These are phyloP conservation scores for Rousettus madagascariensis DNA, from an alignment of 2,797 vertebrate species.

Conservation along the genomic window DNA sequence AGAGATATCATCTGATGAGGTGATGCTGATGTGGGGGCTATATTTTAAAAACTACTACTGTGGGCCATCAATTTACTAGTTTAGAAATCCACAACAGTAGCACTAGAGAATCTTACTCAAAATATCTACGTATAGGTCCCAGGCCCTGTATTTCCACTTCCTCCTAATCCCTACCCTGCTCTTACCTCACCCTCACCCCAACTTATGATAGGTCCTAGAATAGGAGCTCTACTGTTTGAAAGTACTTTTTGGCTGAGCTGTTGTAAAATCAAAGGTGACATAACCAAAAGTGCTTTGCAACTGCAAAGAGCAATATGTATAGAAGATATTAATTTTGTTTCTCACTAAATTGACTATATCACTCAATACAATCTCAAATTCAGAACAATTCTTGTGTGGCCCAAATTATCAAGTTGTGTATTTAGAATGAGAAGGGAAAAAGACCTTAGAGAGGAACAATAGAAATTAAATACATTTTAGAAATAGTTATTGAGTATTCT, in stretches of 20 bases:
- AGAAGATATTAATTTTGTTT: background rate
- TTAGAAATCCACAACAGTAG: background rate
- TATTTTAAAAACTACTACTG: background rate
- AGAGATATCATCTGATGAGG: background rate
- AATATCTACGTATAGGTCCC: background rate
- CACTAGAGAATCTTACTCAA: background rate
- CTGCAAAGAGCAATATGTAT: background rate
- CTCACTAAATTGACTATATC: background rate
- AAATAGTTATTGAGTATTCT: background rate
- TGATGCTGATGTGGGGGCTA: background rate
- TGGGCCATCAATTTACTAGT: background rate
- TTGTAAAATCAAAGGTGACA: background rate
- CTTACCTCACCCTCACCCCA: fast-evolving
- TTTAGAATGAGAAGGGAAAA: background rate
- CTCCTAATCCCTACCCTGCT: background rate
- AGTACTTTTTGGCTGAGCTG: background rate
- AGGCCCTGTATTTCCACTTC: background rate
- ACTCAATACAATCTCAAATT: background rate
- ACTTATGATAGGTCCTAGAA: background rate
- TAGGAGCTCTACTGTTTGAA: background rate
- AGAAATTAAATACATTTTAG: background rate
- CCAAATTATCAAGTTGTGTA: background rate
- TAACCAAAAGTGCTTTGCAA: background rate
- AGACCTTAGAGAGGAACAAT: background rate
- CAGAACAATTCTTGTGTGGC: background rate